Base-by-base conservation (phyloP, 2,888 invertebrate species). In the Halictus ligatus region DNA sequence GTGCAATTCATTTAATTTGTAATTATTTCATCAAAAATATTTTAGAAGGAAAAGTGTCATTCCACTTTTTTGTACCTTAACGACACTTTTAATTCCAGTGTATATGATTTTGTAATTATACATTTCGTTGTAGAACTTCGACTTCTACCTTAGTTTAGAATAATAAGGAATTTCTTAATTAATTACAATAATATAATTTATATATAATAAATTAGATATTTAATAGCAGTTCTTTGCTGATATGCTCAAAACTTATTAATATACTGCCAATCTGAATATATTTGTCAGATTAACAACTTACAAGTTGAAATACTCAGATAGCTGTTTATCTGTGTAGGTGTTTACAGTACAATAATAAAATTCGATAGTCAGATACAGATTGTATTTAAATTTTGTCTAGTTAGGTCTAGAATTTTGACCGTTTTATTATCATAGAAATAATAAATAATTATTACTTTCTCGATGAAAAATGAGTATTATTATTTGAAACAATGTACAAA, bases 81-180 rank as follows among this genome's bases (percentile, higher is more conserved):
- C 25, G 6, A 82, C 71, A 75, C 13, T 84, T 83, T 67, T 75
- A 83, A 83, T 75, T 75, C 25, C 48, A 13, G 64, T 35, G n/a
- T 48, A 40, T 48, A n/a, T 75, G 13, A 78, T 48, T 74, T 43
- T 29, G 25, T 75, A 60, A 72, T 74, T 83, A 69, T 48, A 74
- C 10, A 35, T 83, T 83, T 50, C 29, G 48, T 69, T 60, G 46
- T 58, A 25, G 18, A 73, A 21, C 15, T 75, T 12, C 3, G 29
- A 75, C 78, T 50, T 75, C 50, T 79, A 79, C 13, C 15, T 60
- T 60, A 6, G 54, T 25, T n/a, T 40, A 75, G n/a, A 46, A 0
- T 54, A 64, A 54, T 78, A 60, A 74, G 25, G n/a, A 60, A n/a
- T 75, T 35, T 78, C 18, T 5, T 48, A 29, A 50, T 69, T 21